Base-by-base conservation (phyloP, 2,113 vertebrate genomes). In the Percina caprodes region DNA sequence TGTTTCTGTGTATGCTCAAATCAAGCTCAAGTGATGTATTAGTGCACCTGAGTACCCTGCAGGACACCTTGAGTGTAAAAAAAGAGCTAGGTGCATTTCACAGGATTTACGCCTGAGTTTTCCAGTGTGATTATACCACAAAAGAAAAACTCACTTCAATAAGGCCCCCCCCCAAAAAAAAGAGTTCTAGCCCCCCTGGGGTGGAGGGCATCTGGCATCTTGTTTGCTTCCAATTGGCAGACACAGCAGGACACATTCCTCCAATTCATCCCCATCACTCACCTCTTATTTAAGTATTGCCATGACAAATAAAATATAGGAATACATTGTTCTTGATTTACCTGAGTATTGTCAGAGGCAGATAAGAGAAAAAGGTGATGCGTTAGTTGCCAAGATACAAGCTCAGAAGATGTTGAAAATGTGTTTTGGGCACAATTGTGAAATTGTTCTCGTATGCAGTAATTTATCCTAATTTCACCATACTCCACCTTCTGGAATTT, bases 221-320 rank as follows among this genome's bases (percentile, higher is more conserved):
- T 56, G 74, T 84, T 84, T 81, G 35, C 26, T 61, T 69, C n/a
- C 65, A 77, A 5, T n/a, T n/a, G 30, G 15, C 73, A 70, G 70
- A 79, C 75, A 23, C 75, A 75, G 71, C 45, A 77, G 63, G 69
- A 55, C 24, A 49, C 74, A 69, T 81, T 87, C 48, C 23, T 69
- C 42, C 21, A 24, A 51, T 85, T 85, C 45, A 65, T 83, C 60
- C 49, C 48, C 61, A 67, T 75, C 21, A 3, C 30, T 75, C 21
- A 3, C 30, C 39, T 70, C 58, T 62, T 48, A 69, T 69, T 82
- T 77, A 48, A 67, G 60, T 52, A 82, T 67, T 51, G 23, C 18
- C 55, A 35, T 33, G 0, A 46, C 1, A 15, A 58, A 45, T 51
- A 6, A 65, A 79, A 69, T 46, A 4, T 7, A 56, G 39, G 45